phyloP scores from a whole-genome alignment of 2,888 invertebrate genomes.

The Empis stercorea region DNA sequence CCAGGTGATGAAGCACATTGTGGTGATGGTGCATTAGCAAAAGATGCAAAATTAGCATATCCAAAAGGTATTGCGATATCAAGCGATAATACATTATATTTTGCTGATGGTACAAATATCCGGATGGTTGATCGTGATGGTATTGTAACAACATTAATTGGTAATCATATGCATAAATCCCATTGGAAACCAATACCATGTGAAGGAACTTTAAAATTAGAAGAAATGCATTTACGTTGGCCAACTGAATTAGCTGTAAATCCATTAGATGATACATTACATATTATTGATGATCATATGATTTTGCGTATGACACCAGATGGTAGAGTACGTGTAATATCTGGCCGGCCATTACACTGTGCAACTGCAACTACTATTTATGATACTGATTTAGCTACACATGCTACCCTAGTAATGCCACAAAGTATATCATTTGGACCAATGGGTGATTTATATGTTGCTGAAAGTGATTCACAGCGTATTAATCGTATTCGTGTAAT shows the following conservation, averaged over 20 bases:
- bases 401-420: slow-evolving; percentile 83
- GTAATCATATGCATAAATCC: slow-evolving; percentile 84
- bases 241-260: slow-evolving; percentile 91
- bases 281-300: slow-evolving; percentile 95
- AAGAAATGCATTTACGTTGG: slow-evolving; percentile 89
- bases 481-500: slow-evolving; percentile 85
- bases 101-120: slow-evolving; percentile 91
- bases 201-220: slow-evolving; percentile 80
- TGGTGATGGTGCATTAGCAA: slow-evolving; percentile 86
- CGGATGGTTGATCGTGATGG: slow-evolving; percentile 87
- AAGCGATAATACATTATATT: slow-evolving; percentile 81
- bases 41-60: slow-evolving; percentile 87
- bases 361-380: slow-evolving; percentile 67
- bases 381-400: slow-evolving; percentile 78
- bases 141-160: slow-evolving; percentile 82
- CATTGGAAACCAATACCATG: slow-evolving; percentile 91
- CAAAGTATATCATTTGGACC: slow-evolving; percentile 90
- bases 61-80: slow-evolving; percentile 95
- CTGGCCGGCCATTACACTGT: slow-evolving; percentile 87
- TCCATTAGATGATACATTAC: slow-evolving; percentile 85
- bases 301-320: slow-evolving; percentile 83
- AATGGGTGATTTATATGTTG: slow-evolving; percentile 83
- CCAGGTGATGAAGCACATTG: slow-evolving; percentile 91
- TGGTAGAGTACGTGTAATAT: slow-evolving; percentile 81
- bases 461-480: slow-evolving; percentile 90